Base-by-base conservation (phyloP, 2,888 invertebrate species). In the Leptopilina syphax region DNA sequence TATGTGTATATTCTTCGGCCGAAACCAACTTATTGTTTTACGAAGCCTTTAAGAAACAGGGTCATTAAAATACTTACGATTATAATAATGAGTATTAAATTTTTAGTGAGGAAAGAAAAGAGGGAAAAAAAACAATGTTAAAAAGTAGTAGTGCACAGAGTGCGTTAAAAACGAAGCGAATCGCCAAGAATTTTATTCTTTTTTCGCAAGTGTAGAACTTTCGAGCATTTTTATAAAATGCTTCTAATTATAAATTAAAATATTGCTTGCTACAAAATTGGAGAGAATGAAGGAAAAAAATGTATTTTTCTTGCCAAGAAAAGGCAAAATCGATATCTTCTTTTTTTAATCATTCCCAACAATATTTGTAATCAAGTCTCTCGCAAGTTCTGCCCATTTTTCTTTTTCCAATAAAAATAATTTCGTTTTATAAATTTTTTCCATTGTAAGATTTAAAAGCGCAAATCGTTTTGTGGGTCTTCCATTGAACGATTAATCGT, bases 1-100 rank as follows among this genome's bases (percentile, higher is more conserved):
- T 63, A 63, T 73, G 57, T 41, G 34, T 73, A 73, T 73, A 73
- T 73, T 73, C 73, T 81, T 86, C 83, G 86, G 86, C 87, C 86
- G 85, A 86, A 85, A 85, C 77, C 84, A 85, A 87, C 85, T 88
- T 88, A 86, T 84, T 44, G 44, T 86, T 88, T 50, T 88, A 87
- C 85, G 84, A 88, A 88, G 88, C 88, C 88, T 88, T 88, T 85
- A 88, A 82, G 85, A 87, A 88, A 88, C 88, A 88, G 88, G 88
- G 88, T 88, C 87, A 86, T 86, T 85, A 84, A 65, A 79, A 87
- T 86, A 88, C 85, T 86, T 87, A 87, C 86, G 84, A 84, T 86
- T 87, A 82, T 77, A 87, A 86, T 87, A 86, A 57, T 84, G 85
- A 87, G 85, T 87, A 87, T 87, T 84, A 87, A 85, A 84, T 85